Evolutionary conservation across 2,888 invertebrate species (phyloP).

Genomic region (Horisme vitalbata): DNA sequence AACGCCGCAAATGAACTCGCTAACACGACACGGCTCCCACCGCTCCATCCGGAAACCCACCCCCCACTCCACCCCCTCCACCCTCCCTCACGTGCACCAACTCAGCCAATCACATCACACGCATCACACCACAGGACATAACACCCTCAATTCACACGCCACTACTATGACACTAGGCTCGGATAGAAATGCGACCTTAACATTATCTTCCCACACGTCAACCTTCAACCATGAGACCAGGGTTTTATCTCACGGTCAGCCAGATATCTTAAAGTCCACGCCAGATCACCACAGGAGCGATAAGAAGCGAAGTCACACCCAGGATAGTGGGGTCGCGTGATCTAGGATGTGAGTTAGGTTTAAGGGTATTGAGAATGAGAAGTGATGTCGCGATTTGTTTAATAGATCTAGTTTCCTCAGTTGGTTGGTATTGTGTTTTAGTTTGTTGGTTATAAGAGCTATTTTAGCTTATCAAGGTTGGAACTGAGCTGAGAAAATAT

Average conservation of each 20-base stretch:
- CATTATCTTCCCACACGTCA: constrained; percentile 67
- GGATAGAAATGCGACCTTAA: constrained; percentile 64
- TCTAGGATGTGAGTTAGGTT: constrained; percentile 34
- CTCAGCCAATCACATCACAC: constrained; percentile 52
- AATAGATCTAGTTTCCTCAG: not conserved
- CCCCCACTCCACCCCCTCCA: constrained; percentile 75
- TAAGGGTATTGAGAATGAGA: constrained; percentile 18
- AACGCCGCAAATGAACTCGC: constrained; percentile 90
- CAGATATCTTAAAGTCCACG: constrained; percentile 93
- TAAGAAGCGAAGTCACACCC: constrained; percentile 68
- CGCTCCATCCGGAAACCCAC: constrained; percentile 80
- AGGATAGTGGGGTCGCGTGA: constrained; percentile 75
- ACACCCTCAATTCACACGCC: constrained; percentile 84
- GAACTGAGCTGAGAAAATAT: no score
- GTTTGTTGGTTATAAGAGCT: not conserved
- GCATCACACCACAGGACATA: constrained; percentile 75
- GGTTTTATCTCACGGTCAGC: constrained; percentile 84
- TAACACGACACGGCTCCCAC: constrained; percentile 88
- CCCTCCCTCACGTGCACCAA: constrained; percentile 59
- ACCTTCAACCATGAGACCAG: constrained; percentile 59
- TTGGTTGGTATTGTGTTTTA: not conserved
- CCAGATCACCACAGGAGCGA: constrained; percentile 88
- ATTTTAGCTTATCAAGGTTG: no score
- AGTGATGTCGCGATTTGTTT: constrained; percentile 22
- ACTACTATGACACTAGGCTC: constrained; percentile 71